phyloP scores from a whole-genome alignment of 2,797 vertebrate species.

The Schizothorax lantsangensis region DNA sequence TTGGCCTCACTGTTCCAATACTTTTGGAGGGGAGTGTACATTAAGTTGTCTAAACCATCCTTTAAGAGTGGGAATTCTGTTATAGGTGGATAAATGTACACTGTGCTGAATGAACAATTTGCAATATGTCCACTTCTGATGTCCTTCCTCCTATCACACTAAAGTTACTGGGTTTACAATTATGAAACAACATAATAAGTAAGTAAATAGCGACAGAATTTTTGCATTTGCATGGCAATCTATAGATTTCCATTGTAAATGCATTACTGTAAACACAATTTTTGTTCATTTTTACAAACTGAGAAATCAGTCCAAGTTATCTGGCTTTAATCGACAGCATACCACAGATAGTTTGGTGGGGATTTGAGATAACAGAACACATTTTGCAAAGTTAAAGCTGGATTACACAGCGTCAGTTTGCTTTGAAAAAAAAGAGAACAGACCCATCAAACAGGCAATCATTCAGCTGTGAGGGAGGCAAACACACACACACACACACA shows the following conservation, averaged over 20 bases:
- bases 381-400: neutral
- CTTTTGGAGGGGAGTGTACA: no score
- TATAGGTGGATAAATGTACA: neutral
- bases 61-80: neutral
- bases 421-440: neutral
- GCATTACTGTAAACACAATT: neutral
- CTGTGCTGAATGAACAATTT: neutral
- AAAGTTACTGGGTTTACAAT: neutral
- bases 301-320: neutral
- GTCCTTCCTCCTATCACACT: neutral
- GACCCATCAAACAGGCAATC: neutral
- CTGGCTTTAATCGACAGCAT: neutral
- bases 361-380: neutral
- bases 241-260: neutral
- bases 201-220: neutral
- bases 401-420: neutral
- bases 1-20: no score
- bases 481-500: neutral
- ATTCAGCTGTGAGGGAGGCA: neutral
- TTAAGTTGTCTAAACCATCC: neutral
- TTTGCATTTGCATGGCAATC: neutral
- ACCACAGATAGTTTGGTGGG: neutral
- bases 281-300: neutral
- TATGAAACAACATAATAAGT: neutral
- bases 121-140: neutral